These are phyloP conservation scores for Eucidaris tribuloides DNA, from an alignment of 35 echinoderm and acorn worm species.

Conservation along the genomic window DNA sequence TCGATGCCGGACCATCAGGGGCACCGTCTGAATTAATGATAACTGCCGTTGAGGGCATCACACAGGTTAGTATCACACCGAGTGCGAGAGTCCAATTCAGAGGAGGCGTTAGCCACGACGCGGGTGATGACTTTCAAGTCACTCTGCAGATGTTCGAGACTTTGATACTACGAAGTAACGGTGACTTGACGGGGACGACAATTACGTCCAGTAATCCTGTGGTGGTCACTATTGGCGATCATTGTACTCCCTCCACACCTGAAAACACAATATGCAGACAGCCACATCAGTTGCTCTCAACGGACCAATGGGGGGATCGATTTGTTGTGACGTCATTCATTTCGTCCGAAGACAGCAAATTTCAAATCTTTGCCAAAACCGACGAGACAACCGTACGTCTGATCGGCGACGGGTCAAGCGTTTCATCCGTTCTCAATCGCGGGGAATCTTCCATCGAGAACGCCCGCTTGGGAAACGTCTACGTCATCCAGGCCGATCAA, in stretches of 20 bases:
- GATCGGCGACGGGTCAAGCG: background rate
- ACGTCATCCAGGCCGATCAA: background rate
- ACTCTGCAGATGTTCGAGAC: background rate
- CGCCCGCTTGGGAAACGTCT: background rate
- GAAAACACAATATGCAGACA: background rate
- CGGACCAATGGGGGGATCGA: background rate
- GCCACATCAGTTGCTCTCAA: background rate
- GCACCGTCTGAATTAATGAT: background rate
- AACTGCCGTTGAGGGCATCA: background rate
- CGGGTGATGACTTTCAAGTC: background rate
- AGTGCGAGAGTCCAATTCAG: background rate
- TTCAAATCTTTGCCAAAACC: background rate
- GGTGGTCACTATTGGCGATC: background rate
- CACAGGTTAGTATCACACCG: background rate
- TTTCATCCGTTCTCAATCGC: background rate
- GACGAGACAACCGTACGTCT: slow-evolving; percentile 7
- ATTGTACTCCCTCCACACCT: background rate
- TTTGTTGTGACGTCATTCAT: background rate
- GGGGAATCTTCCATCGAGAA: slow-evolving; percentile 1
- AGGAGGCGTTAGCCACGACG: background rate
- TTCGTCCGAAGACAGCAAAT: slow-evolving; percentile 8
- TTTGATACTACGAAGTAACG: background rate
- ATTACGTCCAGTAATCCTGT: background rate
- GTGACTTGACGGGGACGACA: slow-evolving; percentile 1
- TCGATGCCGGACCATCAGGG: background rate